phyloP scores from a whole-genome alignment of 2,888 invertebrate genomes.

The Acanthococcus lagerstroemiae region DNA sequence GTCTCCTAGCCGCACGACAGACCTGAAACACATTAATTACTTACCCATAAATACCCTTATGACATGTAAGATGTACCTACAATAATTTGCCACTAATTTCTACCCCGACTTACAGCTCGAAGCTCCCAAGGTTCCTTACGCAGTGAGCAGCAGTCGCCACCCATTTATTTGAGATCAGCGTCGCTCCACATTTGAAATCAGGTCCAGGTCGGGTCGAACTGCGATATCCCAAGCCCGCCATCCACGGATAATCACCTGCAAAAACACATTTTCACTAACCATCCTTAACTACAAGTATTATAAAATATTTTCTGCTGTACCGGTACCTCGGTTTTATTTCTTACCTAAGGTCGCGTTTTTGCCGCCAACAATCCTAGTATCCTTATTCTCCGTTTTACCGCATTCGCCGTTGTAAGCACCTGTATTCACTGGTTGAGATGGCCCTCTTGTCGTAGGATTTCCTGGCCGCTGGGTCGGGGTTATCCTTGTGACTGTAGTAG shows the following conservation, averaged over 20 bases:
- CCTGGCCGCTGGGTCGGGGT: no score
- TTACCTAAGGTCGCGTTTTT: constrained; percentile 5
- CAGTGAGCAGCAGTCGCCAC: constrained; percentile 9
- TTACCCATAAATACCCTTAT: no score
- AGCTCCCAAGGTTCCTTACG: background rate
- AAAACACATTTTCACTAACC: no score
- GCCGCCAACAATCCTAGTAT: constrained; percentile 1
- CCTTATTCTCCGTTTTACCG: background rate
- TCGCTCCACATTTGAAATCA: constrained; percentile 4
- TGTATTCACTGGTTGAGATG: no score
- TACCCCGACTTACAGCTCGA: background rate
- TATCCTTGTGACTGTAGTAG: no score
- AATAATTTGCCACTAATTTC: no score
- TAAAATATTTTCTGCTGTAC: no score
- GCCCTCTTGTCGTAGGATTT: no score
- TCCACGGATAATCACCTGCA: constrained; percentile 21
- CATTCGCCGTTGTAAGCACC: background rate
- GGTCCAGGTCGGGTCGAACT: background rate
- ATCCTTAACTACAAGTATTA: no score
- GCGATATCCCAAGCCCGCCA: constrained; percentile 1
- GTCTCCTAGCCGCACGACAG: constrained; percentile 33
- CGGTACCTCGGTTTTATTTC: no score
- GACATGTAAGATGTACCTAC: no score
- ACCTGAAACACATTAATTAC: constrained; percentile 17
- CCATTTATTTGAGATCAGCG: constrained; percentile 14